Base-by-base conservation (phyloP, 2,113 vertebrate genomes). In the Pseudorhombus dupliciocellatus region DNA sequence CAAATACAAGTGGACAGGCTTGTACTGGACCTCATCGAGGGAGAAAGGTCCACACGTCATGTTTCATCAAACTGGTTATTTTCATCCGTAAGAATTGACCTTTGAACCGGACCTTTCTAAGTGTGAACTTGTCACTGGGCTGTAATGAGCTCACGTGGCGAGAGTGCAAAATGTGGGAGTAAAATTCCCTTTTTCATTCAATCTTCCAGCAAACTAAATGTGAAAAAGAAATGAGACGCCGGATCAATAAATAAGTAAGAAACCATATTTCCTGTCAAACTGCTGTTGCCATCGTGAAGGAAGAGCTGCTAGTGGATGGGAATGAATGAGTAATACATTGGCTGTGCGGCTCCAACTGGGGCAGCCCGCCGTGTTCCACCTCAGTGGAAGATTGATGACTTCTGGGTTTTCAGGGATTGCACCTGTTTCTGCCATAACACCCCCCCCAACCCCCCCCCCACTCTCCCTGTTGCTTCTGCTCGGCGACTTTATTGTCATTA, bases 311-410 rank as follows among this genome's bases (percentile, higher is more conserved):
- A 77, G 77, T 54, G 24, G 25, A 70, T 77, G 66, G 65, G 64
- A 80, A 70, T 77, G 66, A 70, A 65, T 26, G 65, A 46, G 70
- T 61, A 69, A 66, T 28, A 53, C 55, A 53, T 31, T 66, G 60
- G 65, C 59, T 50, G 10, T 25, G 57, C 21, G 22, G 58, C 57
- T 64, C 57, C 53, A 64, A 77, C 20, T 65, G 73, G 70, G 66
- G 48, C 84, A 55, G 62, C 66, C 52, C n/a, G 46, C 28, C 65
- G 53, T 75, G 73, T 86, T 86, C 77, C 80, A 86, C 73, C 74
- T 83, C 77, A 75, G 53, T 71, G 77, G 80, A 83, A 77, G 84
- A 86, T 86, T 83, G 77, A 86, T 86, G 84, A 86, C 84, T 77
- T 74, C 73, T 83, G 77, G 80, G 77, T 71, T 80, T 74, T 80